Evolutionary conservation across 2,113 vertebrate species (phyloP).

Genomic region (Lepus americanus): DNA sequence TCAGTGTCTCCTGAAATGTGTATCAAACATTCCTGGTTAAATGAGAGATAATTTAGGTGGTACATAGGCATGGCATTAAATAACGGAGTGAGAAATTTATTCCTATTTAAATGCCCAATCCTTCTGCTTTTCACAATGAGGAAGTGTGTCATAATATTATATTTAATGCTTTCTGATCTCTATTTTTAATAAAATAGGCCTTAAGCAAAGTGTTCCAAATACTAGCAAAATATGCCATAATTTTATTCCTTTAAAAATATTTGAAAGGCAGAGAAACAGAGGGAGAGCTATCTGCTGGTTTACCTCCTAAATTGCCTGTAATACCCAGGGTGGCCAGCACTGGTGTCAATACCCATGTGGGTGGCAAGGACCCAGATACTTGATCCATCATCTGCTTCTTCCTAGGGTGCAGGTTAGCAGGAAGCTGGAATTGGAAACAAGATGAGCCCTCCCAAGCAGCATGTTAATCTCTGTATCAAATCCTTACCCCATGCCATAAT

Average conservation of each 20-base stretch:
- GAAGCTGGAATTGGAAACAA: no score
- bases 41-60: background rate
- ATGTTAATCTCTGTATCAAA: no score
- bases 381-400: no score
- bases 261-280: no score
- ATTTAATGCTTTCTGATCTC: background rate
- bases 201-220: slow-evolving; percentile 21
- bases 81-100: background rate
- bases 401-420: no score
- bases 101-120: background rate
- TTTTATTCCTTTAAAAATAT: background rate
- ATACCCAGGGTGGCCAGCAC: no score
- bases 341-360: no score
- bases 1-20: background rate
- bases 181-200: slow-evolving; percentile 41
- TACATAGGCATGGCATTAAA: background rate
- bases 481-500: background rate
- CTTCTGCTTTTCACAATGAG: background rate
- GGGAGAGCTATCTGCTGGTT: no score
- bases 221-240: background rate
- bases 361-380: no score
- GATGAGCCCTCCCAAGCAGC: no score
- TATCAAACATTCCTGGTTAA: background rate
- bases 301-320: no score
- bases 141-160: background rate